phyloP scores from a whole-genome alignment of 2,888 invertebrate species.

The Arge pagana region DNA sequence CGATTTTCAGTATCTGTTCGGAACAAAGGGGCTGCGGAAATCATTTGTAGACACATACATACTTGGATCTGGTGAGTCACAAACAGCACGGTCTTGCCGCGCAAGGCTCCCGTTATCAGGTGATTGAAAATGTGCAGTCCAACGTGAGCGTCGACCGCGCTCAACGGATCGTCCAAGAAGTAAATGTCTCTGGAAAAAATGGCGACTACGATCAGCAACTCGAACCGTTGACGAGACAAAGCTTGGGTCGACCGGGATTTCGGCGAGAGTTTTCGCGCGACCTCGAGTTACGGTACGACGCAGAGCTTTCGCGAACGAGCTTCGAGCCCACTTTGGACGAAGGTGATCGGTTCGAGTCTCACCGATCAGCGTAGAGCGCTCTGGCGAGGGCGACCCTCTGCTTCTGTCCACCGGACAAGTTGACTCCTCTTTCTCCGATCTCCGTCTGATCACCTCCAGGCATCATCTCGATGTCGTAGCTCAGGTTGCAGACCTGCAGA shows the following conservation, averaged over 20 bases:
- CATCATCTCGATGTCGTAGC: conserved; percentile 62
- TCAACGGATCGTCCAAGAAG: conserved; percentile 65
- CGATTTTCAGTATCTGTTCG: no score
- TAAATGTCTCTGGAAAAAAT: conserved; percentile 61
- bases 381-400: conserved; percentile 63
- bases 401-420: conserved; percentile 62
- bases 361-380: conserved; percentile 61
- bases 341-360: no score
- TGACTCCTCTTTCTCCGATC: conserved; percentile 63
- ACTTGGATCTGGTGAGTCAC: conserved; percentile 68
- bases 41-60: no score
- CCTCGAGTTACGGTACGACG: no score
- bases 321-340: no score
- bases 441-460: conserved; percentile 65
- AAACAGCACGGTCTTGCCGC: conserved; percentile 63
- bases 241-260: no score
- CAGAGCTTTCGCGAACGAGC: no score
- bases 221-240: no score
- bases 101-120: conserved; percentile 60
- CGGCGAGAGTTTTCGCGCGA: no score
- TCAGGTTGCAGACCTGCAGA: conserved; percentile 61
- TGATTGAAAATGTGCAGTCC: conserved; percentile 62
- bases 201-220: no score
- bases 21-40: no score
- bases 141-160: conserved; percentile 62